Percentiles rank a stretch among this genome's conserved stretches.
These are phyloP conservation scores for Opisthograptis luteolata DNA, from an alignment of 2,888 invertebrate genomes.

Conservation along the genomic window DNA sequence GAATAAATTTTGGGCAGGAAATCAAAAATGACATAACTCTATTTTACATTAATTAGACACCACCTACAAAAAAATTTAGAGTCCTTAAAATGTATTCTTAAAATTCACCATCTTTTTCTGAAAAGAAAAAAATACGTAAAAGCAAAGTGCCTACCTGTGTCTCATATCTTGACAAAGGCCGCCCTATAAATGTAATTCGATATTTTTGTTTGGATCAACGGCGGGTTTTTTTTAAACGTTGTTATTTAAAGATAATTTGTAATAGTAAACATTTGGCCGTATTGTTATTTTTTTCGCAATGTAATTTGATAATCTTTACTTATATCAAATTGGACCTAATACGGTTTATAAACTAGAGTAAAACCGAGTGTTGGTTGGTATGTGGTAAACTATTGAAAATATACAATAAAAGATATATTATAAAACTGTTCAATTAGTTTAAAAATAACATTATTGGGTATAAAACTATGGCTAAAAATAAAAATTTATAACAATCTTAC, in stretches of 20 bases:
- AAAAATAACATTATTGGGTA: too few relatives aligned
- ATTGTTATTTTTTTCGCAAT: conserved; percentile 58
- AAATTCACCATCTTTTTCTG: neutral
- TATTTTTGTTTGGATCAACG: conserved; percentile 65
- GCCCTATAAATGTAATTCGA: conserved; percentile 61
- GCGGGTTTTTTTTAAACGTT: conserved; percentile 53
- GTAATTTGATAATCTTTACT: conserved; percentile 45
- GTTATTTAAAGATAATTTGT: conserved; percentile 74
- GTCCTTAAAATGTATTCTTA: neutral
- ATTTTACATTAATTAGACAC: too few relatives aligned
- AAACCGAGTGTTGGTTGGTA: neutral
- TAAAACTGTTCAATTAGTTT: too few relatives aligned
- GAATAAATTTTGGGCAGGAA: too few relatives aligned
- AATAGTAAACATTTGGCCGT: conserved; percentile 75
- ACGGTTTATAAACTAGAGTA: neutral
- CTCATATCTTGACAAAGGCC: conserved; percentile 27
- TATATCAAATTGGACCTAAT: neutral
- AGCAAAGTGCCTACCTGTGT: conserved; percentile 37
- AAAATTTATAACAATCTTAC: too few relatives aligned
- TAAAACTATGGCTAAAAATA: too few relatives aligned
- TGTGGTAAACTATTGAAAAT: neutral
- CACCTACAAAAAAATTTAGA: too few relatives aligned
- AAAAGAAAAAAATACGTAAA: neutral
- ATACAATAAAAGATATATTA: too few relatives aligned
- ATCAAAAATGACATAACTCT: too few relatives aligned